phyloP scores from a whole-genome alignment of 1,140 invertebrate species.

The Anadara kagoshimensis region DNA sequence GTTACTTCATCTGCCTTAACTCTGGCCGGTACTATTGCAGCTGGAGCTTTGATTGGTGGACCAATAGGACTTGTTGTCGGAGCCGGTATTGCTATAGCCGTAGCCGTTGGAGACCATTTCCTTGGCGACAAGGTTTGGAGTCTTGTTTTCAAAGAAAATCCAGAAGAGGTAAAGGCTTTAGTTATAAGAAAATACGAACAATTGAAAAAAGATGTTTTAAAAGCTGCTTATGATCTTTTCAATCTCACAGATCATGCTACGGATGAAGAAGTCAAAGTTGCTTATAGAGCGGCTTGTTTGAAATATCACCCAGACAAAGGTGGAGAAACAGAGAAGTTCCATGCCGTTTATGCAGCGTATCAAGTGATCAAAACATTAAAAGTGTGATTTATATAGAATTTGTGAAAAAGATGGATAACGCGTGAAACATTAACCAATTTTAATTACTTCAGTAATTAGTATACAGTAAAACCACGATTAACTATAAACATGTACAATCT shows the following conservation, averaged over 20 bases:
- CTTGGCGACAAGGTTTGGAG: not conserved
- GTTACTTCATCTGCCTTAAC: not conserved
- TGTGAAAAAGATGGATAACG: too few species aligned
- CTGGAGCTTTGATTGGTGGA: not conserved
- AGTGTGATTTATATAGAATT: too few species aligned
- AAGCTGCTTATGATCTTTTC: not conserved
- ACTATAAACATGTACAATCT: too few species aligned
- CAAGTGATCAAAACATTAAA: not conserved
- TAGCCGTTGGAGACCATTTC: constrained; percentile 2
- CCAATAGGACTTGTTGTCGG: not conserved
- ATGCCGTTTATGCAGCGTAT: not conserved
- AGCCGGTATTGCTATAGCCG: not conserved
- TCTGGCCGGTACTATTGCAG: not conserved
- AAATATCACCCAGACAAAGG: constrained; percentile 17
- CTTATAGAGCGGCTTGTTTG: not conserved
- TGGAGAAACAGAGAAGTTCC: not conserved
- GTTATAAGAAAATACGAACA: not conserved
- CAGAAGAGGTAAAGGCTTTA: not conserved
- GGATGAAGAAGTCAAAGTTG: not conserved
- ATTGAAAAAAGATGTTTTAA: not conserved
- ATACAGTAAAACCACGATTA: too few species aligned
- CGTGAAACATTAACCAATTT: too few species aligned
- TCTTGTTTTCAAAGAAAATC: constrained; percentile 3
- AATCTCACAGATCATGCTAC: not conserved
- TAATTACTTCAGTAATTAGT: too few species aligned